A percentile compares a stretch with the other conserved stretches of the same genome.
phyloP scores from a whole-genome alignment of 2,797 vertebrate genomes.

The Allobates femoralis region DNA sequence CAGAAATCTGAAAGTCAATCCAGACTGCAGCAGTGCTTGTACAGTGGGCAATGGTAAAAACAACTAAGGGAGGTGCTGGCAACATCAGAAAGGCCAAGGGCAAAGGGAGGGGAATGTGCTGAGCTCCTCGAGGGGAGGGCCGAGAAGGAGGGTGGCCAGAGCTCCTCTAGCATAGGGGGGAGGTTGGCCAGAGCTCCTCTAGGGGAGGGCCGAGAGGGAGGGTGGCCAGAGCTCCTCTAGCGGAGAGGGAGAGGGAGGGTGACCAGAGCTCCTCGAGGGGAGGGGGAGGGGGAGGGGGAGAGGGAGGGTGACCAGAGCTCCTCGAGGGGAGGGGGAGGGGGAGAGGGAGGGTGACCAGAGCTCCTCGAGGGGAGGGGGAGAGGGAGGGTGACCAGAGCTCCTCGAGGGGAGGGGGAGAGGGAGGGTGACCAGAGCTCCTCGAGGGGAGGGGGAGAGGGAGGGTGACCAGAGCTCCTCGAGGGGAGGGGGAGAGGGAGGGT shows the following conservation, averaged over 20 bases:
- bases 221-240: not conserved
- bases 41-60: too few relatives aligned
- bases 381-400: too few relatives aligned
- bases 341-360: not conserved
- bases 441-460: not conserved
- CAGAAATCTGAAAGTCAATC: too few relatives aligned
- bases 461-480: not conserved
- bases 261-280: not conserved
- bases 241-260: not conserved
- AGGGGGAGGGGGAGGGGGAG: not conserved
- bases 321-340: not conserved
- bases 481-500: not conserved
- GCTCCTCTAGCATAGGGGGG: not conserved
- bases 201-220: not conserved
- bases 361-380: not conserved
- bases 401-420: not conserved
- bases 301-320: not conserved
- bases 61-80: not conserved
- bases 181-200: not conserved
- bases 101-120: too few relatives aligned
- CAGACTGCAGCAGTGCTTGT: too few relatives aligned
- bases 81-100: too few relatives aligned
- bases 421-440: too few relatives aligned
- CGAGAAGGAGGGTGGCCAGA: not conserved
- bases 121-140: not conserved